phyloP scores from a whole-genome alignment of 2,113 vertebrate species.

The Leucopsar rothschildi region DNA sequence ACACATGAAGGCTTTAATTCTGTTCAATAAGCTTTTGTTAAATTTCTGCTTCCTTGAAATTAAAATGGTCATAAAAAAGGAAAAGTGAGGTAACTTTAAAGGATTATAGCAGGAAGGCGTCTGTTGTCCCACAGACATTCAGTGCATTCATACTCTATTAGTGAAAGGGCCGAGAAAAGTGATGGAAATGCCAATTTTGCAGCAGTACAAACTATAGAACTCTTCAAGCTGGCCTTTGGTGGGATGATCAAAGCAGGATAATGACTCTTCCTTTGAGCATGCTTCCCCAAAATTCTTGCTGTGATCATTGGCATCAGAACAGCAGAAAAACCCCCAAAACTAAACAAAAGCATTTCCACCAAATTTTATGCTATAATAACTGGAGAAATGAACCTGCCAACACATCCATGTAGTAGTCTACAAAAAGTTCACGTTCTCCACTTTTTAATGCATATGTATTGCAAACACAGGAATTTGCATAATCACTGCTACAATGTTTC shows the following conservation, averaged over 20 bases:
- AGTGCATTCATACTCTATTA: not conserved
- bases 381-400: not conserved
- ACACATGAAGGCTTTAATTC: slow-evolving; percentile 10
- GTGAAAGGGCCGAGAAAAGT: not conserved
- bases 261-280: not conserved
- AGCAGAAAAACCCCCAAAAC: not conserved
- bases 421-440: not conserved
- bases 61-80: slow-evolving; percentile 33
- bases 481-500: not conserved
- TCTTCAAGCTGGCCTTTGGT: not conserved
- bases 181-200: not conserved
- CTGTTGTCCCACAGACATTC: not conserved
- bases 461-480: not conserved
- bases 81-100: slow-evolving; percentile 6
- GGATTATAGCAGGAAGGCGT: not conserved
- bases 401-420: not conserved
- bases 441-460: not conserved
- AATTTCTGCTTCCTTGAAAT: slow-evolving; percentile 36
- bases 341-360: not conserved
- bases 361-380: not conserved
- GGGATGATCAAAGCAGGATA: not conserved
- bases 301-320: not conserved
- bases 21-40: slow-evolving; percentile 28
- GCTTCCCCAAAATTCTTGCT: not conserved
- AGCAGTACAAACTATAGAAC: not conserved